Base-by-base conservation (phyloP, 2,888 invertebrate species). In the Thelaira solivaga region DNA sequence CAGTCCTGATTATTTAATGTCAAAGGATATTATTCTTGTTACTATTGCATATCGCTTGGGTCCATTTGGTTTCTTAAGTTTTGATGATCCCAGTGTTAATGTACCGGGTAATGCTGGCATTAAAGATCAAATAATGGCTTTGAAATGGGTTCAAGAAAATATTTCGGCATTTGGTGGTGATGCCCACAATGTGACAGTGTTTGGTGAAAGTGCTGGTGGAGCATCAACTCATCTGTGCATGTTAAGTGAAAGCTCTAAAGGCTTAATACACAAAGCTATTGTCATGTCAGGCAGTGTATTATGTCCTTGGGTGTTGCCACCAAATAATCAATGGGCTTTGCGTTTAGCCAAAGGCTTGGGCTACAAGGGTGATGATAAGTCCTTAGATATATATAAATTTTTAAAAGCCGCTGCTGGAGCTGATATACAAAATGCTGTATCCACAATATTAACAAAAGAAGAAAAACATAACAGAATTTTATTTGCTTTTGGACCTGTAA, bases 71-170 rank as follows among this genome's bases (percentile, higher is more conserved):
- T 91, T 91, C 71, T 82, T 91, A 22, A 88, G 88, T 73, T 83
- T 91, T 1, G 87, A 90, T 29, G 90, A 91, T 82, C 85, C 89
- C 2, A 83, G 85, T 4, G 71, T 90, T 1, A 86, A 88, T 61
- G 88, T 91, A 29, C 90, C 91, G 5, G 91, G 91, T 6, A 91
- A 91, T 83, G 90, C 90, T 0, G 91, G 90, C 0, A 84, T 91
- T 1, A 91, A 91, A 85, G 91, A 91, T 84, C 90, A 90, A 84
- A 86, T 90, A 1, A 81, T 91, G 83, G 90, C 89, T 0, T 82
- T 91, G 11, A 87, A 88, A 80, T 91, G 91, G 91, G 88, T 91
- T 0, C 87, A 90, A 55, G 85, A 88, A 49, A 91, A 91, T 80
- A 90, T 90, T 22, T 76, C 83, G 4, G 83, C 85, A 10, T 91